These are phyloP conservation scores for Chelon labrosus DNA, from an alignment of 2,797 vertebrate genomes.

Conservation along the genomic window DNA sequence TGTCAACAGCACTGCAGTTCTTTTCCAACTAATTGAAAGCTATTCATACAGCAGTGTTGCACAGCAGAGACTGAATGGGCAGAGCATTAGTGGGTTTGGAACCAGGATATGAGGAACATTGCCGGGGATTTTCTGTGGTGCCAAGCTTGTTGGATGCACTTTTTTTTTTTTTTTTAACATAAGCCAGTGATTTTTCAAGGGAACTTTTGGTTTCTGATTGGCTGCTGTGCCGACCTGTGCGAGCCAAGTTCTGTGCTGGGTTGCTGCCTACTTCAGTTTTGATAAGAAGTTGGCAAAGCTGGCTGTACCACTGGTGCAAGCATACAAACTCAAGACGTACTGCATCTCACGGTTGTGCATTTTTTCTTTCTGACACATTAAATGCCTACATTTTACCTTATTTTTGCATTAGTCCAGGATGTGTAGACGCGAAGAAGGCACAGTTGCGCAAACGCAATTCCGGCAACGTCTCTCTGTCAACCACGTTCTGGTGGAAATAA, in stretches of 20 bases:
- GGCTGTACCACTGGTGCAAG: constrained; percentile 1
- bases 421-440: neutral
- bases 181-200: constrained; percentile 23
- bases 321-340: neutral
- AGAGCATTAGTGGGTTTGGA: constrained; percentile 22
- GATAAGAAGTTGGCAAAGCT: constrained; percentile 21
- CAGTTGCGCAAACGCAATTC: neutral
- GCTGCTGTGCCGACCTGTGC: neutral
- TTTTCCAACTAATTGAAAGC: constrained; percentile 30
- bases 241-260: constrained; percentile 31
- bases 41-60: constrained; percentile 26
- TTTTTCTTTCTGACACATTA: neutral
- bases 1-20: neutral
- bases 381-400: neutral
- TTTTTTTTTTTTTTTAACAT: constrained; percentile 40
- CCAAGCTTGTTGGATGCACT: constrained; percentile 42
- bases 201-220: constrained; percentile 20
- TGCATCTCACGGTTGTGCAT: neutral
- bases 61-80: constrained; percentile 13
- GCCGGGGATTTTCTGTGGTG: constrained; percentile 16
- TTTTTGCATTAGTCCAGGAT: neutral
- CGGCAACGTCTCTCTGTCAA: neutral
- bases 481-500: constrained; percentile 28
- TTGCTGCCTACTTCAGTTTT: constrained; percentile 23
- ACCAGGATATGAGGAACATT: constrained; percentile 17